phyloP scores from a whole-genome alignment of 1,140 invertebrate genomes.

The Oncopodura yosiiana region DNA sequence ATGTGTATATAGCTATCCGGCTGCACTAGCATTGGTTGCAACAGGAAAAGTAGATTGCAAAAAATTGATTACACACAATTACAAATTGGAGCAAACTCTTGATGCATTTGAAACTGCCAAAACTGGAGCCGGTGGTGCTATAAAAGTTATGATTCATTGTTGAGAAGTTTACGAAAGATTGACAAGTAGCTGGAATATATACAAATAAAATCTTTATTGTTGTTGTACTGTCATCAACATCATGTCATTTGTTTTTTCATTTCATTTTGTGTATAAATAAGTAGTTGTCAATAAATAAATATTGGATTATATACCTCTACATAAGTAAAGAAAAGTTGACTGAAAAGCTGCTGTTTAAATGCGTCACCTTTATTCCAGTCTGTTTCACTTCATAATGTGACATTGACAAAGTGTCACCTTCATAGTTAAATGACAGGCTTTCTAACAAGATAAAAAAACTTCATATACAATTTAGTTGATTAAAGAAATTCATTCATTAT shows the following conservation, averaged over 20 bases:
- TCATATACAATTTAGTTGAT: too few relatives aligned
- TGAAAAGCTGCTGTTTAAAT: too few relatives aligned
- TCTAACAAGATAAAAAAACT: too few relatives aligned
- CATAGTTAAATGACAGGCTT: too few relatives aligned
- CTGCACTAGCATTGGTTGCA: conserved; percentile 71
- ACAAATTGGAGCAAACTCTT: conserved; percentile 66
- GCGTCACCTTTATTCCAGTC: too few relatives aligned
- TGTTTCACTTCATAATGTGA: too few relatives aligned
- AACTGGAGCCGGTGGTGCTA: conserved; percentile 55
- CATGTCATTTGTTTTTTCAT: neutral
- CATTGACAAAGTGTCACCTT: too few relatives aligned
- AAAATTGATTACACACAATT: conserved; percentile 83
- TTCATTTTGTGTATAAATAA: neutral
- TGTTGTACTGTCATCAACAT: too few relatives aligned
- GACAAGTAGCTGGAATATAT: neutral
- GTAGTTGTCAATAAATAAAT: neutral
- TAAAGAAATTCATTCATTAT: too few relatives aligned
- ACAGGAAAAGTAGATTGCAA: conserved; percentile 75
- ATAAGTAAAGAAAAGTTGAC: too few relatives aligned
- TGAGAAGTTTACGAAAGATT: neutral
- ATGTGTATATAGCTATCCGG: conserved; percentile 58
- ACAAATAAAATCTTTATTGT: neutral
- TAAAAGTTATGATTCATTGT: conserved; percentile 90
- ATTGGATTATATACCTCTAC: neutral
- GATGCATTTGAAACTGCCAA: conserved; percentile 78